A percentile compares a stretch with the other conserved stretches of the same genome.
Evolutionary conservation across 92 coral and sea anemone genomes (phyloP).

Genomic region (Zoanthus sociatus): DNA sequence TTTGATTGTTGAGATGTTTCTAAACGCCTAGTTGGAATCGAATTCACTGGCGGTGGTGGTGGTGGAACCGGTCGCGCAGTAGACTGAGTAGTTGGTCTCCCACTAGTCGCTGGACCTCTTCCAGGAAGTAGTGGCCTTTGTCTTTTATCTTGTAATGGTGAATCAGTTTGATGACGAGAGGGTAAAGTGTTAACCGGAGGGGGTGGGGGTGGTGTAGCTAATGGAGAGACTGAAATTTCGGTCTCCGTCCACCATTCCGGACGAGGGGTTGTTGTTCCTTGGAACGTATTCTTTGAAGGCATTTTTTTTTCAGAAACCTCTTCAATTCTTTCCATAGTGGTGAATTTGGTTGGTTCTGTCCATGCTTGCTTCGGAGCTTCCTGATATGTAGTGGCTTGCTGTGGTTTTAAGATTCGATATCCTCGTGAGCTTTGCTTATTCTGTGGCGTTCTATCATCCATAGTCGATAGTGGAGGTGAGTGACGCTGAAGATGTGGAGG

Average conservation of each 20-base stretch:
- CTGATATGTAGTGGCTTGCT: too few species aligned
- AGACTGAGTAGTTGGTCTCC: neutral
- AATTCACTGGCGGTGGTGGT: constrained; percentile 6
- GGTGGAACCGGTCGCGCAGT: neutral
- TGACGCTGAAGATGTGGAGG: neutral
- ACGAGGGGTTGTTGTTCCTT: too few species aligned
- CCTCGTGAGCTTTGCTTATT: neutral
- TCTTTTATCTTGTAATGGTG: neutral
- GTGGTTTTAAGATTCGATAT: too few species aligned
- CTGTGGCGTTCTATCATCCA: neutral
- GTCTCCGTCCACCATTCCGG: too few species aligned
- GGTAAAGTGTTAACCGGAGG: too few species aligned
- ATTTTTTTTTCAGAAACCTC: too few species aligned
- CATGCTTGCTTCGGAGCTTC: too few species aligned
- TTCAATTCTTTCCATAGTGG: too few species aligned
- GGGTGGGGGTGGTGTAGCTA: too few species aligned
- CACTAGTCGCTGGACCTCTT: neutral
- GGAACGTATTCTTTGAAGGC: too few species aligned
- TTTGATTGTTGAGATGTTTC: neutral
- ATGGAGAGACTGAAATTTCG: too few species aligned
- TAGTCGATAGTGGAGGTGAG: neutral
- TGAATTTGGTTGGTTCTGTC: too few species aligned
- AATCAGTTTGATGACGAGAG: neutral
- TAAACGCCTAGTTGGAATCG: neutral
- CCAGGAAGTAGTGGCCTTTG: constrained; percentile 5